Conservation (phyloP, 2,113 vertebrate species). For the Pterocles gutturalis region DNA sequence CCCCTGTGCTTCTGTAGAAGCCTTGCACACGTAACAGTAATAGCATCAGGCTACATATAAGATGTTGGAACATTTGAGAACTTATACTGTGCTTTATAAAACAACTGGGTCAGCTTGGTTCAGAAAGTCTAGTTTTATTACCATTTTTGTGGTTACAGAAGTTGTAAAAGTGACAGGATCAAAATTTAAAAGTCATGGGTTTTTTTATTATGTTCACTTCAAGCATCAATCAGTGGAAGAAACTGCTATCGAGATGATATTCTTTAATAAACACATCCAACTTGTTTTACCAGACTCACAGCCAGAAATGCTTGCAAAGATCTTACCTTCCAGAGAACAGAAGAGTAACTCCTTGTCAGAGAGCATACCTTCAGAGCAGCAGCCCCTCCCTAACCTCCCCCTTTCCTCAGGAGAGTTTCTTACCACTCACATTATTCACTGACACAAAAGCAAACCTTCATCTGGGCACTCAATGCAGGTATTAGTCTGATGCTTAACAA, state of each 20-base stretch:
- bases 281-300: neutral
- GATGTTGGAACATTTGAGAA: neutral
- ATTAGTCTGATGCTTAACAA: neutral
- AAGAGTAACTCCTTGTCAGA: neutral
- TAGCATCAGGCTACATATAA: neutral
- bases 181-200: neutral
- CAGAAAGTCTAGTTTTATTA: neutral
- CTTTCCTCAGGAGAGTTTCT: neutral
- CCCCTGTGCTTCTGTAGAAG: neutral
- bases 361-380: neutral
- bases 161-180: neutral
- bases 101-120: neutral
- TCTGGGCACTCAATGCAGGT: neutral
- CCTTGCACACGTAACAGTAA: neutral
- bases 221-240: neutral
- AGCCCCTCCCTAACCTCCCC: neutral
- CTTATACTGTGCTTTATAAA: neutral
- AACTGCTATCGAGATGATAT: neutral
- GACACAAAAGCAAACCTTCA: neutral
- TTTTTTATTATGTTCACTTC: neutral
- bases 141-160: neutral
- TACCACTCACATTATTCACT: neutral
- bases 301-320: neutral
- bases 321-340: conserved; percentile 12
- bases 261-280: neutral